Conservation (phyloP, 2,888 invertebrate genomes). For the Electrophaes corylata region DNA sequence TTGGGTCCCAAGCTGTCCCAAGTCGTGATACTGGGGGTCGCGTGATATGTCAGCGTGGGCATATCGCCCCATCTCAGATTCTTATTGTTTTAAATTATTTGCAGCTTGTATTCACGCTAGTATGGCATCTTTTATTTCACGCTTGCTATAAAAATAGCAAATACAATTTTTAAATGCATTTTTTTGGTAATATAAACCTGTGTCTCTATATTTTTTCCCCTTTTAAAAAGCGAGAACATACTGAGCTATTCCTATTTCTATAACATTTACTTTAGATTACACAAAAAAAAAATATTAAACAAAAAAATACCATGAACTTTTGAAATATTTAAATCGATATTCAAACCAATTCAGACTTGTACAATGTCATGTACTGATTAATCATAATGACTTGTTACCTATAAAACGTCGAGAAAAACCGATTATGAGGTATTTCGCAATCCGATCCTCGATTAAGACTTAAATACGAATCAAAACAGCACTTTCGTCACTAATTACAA, state of each 20-base stretch:
- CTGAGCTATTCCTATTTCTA: too few species aligned
- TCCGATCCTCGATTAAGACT: constrained; percentile 26
- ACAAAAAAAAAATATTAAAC: too few species aligned
- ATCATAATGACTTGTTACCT: constrained; percentile 7
- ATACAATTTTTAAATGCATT: neutral
- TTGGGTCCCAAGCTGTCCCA: constrained; percentile 34
- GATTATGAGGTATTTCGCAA: constrained; percentile 20
- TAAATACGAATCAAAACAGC: constrained; percentile 32
- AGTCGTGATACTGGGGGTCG: constrained; percentile 53
- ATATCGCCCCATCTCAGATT: constrained; percentile 59
- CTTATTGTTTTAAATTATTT: constrained; percentile 60
- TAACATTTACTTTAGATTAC: too few species aligned
- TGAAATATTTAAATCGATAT: neutral
- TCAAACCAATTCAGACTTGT: constrained; percentile 2
- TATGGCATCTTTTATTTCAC: constrained; percentile 2
- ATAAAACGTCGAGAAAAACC: constrained; percentile 6
- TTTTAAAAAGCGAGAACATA: too few species aligned
- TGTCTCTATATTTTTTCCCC: too few species aligned
- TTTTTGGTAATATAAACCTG: too few species aligned
- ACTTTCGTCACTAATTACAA: constrained; percentile 58
- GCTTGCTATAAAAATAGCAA: neutral
- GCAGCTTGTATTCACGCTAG: constrained; percentile 18
- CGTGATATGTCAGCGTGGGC: constrained; percentile 68
- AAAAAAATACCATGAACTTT: too few species aligned
- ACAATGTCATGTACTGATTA: constrained; percentile 1